Conservation (phyloP, 2,888 invertebrate genomes). For the Keiferia lycopersicella region DNA sequence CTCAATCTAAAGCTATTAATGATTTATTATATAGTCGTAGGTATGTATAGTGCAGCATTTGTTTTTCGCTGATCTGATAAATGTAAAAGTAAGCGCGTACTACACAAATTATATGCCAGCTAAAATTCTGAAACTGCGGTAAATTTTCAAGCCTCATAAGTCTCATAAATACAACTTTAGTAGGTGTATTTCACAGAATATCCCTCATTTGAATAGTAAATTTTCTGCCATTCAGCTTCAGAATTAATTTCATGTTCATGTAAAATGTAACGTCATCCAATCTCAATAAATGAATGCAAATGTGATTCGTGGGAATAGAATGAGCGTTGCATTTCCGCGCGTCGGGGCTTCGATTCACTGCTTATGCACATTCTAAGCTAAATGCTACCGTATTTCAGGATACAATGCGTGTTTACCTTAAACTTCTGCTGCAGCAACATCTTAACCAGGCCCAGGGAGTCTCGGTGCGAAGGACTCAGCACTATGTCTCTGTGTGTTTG, state of each 20-base stretch:
- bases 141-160: neutral
- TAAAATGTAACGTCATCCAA: slow-evolving; percentile 33
- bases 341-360: neutral
- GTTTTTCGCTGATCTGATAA: too few relatives aligned
- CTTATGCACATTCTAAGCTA: neutral
- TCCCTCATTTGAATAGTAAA: slow-evolving; percentile 2
- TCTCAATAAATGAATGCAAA: slow-evolving; percentile 46
- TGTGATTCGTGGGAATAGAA: slow-evolving; percentile 37
- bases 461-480: too few relatives aligned
- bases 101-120: too few relatives aligned
- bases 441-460: too few relatives aligned
- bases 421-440: too few relatives aligned
- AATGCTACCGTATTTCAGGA: neutral
- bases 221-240: neutral
- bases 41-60: too few relatives aligned
- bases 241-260: slow-evolving; percentile 6
- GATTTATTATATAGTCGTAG: too few relatives aligned
- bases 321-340: slow-evolving; percentile 33
- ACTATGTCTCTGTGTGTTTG: too few relatives aligned
- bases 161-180: neutral
- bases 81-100: too few relatives aligned
- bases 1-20: too few relatives aligned
- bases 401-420: neutral
- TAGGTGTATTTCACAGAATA: neutral
- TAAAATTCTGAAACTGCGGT: neutral